phyloP scores from a whole-genome alignment of 2,113 vertebrate species.

The Pogona vitticeps region DNA sequence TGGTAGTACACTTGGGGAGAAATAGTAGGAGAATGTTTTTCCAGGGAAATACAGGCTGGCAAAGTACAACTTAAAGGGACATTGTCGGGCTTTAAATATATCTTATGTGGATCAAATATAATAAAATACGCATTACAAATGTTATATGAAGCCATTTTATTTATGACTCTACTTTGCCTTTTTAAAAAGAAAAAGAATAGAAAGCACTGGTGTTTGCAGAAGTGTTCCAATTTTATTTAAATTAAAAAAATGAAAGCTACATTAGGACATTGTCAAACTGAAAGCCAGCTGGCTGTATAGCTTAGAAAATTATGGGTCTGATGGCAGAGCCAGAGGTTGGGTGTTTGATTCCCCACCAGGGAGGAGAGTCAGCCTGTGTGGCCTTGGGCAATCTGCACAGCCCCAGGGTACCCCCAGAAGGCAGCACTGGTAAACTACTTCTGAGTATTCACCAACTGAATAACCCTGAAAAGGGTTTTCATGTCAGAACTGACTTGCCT shows the following conservation, averaged over 20 bases:
- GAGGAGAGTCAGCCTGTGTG: too few species aligned
- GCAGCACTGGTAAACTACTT: too few species aligned
- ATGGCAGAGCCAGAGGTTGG: too few species aligned
- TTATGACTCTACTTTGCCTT: background rate
- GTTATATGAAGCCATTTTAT: slow-evolving; percentile 30
- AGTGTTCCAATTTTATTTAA: background rate
- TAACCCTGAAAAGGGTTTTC: too few species aligned
- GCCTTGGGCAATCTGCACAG: too few species aligned
- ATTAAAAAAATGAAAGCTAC: background rate
- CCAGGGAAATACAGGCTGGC: slow-evolving; percentile 40
- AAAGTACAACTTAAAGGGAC: slow-evolving; percentile 61
- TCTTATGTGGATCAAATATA: background rate
- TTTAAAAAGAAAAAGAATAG: background rate
- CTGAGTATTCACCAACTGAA: too few species aligned
- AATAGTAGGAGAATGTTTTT: slow-evolving; percentile 55
- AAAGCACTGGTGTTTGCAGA: background rate
- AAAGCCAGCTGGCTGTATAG: too few species aligned
- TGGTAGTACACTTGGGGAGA: slow-evolving; percentile 28
- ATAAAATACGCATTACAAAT: slow-evolving; percentile 20
- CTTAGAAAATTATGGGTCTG: too few species aligned
- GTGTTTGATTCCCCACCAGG: too few species aligned
- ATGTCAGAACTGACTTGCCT: too few species aligned
- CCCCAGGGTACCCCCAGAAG: too few species aligned
- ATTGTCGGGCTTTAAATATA: slow-evolving; percentile 33
- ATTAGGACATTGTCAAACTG: background rate